These are phyloP conservation scores for Parelbella ahira DNA, from an alignment of 2,888 invertebrate genomes.

Conservation along the genomic window DNA sequence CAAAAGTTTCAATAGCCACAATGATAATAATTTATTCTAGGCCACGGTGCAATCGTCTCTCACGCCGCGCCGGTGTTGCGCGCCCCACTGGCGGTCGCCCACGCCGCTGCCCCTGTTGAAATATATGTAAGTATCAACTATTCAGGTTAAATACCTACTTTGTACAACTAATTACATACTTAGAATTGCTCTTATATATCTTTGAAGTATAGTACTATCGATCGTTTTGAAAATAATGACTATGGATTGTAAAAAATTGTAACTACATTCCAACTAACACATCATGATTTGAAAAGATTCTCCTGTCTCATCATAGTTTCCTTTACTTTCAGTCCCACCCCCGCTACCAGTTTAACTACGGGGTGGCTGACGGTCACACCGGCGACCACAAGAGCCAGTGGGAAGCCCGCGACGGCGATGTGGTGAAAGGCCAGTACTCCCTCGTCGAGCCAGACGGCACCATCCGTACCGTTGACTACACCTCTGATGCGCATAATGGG, in stretches of 20 bases:
- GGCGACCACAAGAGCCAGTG: constrained; percentile 83
- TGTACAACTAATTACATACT: too few species aligned
- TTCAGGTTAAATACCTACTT: too few species aligned
- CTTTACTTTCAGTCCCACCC: constrained; percentile 80
- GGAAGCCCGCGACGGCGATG: constrained; percentile 82
- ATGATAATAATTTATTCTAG: too few species aligned
- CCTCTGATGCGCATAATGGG: constrained; percentile 81
- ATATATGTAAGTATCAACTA: constrained; percentile 77
- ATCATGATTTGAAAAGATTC: too few species aligned
- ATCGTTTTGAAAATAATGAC: too few species aligned
- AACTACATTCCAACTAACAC: too few species aligned
- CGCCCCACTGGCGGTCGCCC: constrained; percentile 43
- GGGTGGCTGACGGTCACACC: constrained; percentile 82
- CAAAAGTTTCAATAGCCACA: too few species aligned
- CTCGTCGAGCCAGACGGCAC: constrained; percentile 82
- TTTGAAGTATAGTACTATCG: too few species aligned
- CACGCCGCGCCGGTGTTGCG: constrained; percentile 52
- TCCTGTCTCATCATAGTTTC: too few species aligned
- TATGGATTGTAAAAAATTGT: too few species aligned
- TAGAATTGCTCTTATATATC: too few species aligned
- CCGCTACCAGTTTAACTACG: constrained; percentile 82
- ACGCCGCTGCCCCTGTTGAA: constrained; percentile 75
- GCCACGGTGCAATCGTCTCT: constrained; percentile 62
- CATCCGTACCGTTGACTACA: constrained; percentile 82
- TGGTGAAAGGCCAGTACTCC: constrained; percentile 84